phyloP scores from a whole-genome alignment of 2,797 vertebrate genomes.

The Aphelocoma californica region DNA sequence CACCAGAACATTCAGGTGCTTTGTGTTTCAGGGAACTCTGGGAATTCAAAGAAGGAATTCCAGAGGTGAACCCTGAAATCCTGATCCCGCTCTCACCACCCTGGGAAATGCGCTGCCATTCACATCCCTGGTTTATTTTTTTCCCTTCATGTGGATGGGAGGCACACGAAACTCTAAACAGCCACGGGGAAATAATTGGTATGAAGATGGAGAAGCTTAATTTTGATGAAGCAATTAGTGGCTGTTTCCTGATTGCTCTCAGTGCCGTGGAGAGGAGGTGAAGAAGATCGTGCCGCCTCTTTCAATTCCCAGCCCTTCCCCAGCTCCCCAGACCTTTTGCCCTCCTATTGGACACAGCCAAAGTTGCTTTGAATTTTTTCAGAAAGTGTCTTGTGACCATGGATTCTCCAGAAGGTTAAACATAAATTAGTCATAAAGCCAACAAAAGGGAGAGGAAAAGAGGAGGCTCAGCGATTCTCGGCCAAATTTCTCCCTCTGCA shows the following conservation, averaged over 20 bases:
- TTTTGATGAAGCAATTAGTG: constrained; percentile 66
- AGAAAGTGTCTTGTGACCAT: constrained; percentile 80
- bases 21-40: not conserved
- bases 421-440: constrained; percentile 97
- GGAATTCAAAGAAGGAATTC: not conserved
- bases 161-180: not conserved
- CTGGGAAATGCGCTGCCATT: not conserved
- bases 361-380: constrained; percentile 75
- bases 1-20: not conserved
- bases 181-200: constrained; percentile 36
- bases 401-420: constrained; percentile 85
- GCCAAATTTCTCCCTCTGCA: constrained; percentile 82
- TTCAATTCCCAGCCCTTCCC: constrained; percentile 47
- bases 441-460: constrained; percentile 86
- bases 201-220: constrained; percentile 44
- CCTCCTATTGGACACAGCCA: constrained; percentile 60
- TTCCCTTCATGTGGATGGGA: not conserved
- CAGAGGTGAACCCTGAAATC: not conserved
- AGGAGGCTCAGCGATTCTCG: constrained; percentile 77
- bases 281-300: constrained; percentile 23
- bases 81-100: not conserved
- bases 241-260: constrained; percentile 55
- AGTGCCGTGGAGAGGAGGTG: constrained; percentile 20
- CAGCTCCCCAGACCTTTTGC: constrained; percentile 54
- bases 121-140: not conserved